Conservation (phyloP, 2,797 vertebrate species). For the Scolopax rusticola region DNA sequence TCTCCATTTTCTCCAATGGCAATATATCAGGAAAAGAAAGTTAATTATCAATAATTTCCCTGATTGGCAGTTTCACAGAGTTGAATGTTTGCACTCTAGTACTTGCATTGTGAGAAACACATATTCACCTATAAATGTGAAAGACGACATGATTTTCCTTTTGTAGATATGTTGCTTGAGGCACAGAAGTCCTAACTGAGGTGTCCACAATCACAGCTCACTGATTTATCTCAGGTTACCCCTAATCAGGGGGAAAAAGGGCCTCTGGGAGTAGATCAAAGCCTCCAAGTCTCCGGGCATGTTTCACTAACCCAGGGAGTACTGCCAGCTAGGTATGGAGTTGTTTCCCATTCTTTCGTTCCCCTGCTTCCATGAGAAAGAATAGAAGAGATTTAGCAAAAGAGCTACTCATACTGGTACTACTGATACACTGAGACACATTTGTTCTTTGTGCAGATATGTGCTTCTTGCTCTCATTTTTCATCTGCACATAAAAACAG, state of each 20-base stretch:
- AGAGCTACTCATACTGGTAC: not conserved
- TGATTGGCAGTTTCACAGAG: not conserved
- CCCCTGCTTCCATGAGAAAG: not conserved
- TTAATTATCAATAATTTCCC: not conserved
- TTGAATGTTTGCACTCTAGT: not conserved
- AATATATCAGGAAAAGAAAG: not conserved
- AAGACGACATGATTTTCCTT: not conserved
- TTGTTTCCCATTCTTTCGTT: not conserved
- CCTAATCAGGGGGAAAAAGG: fast-evolving
- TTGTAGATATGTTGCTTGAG: not conserved
- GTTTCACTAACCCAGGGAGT: not conserved
- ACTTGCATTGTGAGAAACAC: fast-evolving
- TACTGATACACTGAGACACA: not conserved
- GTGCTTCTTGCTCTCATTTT: not conserved
- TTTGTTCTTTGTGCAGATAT: not conserved
- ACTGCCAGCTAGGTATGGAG: not conserved
- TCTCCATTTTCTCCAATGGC: not conserved
- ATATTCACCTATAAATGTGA: not conserved
- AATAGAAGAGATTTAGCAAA: not conserved
- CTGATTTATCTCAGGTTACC: not conserved
- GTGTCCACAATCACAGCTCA: not conserved
- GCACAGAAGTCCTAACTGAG: not conserved
- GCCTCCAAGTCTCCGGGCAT: not conserved
- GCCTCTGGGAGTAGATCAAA: not conserved
- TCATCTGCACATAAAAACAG: not conserved